Conservation (phyloP, 2,888 invertebrate species). For the Lithosia quadra region DNA sequence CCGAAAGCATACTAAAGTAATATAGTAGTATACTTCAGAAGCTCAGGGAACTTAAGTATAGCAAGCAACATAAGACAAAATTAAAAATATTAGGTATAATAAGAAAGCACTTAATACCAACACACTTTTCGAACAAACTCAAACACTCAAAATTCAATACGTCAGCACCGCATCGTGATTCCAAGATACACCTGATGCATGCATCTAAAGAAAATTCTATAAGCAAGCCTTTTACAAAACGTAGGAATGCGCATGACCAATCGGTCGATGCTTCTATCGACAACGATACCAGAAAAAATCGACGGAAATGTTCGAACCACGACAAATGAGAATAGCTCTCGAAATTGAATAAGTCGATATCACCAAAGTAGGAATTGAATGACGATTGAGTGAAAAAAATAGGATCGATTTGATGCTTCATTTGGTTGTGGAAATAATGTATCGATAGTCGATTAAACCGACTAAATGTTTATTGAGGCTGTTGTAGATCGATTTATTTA, state of each 20-base stretch:
- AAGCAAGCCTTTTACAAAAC: conserved; percentile 66
- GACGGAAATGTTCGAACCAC: conserved; percentile 80
- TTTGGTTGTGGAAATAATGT: conserved; percentile 57
- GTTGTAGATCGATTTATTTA: conserved; percentile 3
- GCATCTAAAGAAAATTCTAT: conserved; percentile 63
- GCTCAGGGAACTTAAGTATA: no score
- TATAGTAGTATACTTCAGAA: no score
- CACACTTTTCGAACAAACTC: conserved; percentile 9
- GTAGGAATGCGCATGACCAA: conserved; percentile 82
- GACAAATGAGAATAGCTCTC: conserved; percentile 77
- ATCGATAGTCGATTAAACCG: conserved; percentile 48
- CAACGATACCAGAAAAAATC: conserved; percentile 67
- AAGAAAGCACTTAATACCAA: not conserved
- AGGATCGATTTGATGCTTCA: conserved; percentile 75
- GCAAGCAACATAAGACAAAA: no score
- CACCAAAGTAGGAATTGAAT: conserved; percentile 83
- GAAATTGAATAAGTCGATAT: conserved; percentile 85
- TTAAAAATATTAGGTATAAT: not conserved
- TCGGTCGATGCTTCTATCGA: conserved; percentile 71
- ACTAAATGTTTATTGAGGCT: conserved; percentile 12
- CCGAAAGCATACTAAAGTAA: no score
- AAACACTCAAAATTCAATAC: conserved; percentile 11
- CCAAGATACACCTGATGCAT: conserved; percentile 60
- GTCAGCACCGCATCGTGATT: conserved; percentile 29
- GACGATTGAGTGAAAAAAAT: conserved; percentile 78